Percentiles rank a stretch among this genome's conserved stretches.
Conservation (phyloP, 2,113 vertebrate genomes). For the Galbula dea region DNA sequence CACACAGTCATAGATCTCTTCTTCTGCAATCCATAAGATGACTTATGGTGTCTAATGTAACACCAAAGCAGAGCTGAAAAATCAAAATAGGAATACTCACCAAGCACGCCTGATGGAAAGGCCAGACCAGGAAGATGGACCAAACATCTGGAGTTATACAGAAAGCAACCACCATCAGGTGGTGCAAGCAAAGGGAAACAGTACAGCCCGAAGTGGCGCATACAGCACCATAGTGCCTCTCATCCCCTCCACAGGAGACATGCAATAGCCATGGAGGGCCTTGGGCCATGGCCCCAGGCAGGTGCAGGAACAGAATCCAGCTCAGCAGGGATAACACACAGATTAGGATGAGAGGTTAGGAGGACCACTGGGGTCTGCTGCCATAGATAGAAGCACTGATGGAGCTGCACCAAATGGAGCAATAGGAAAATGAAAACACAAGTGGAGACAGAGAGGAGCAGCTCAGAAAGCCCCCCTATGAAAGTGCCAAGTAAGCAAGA, state of each 20-base stretch:
- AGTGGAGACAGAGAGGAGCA: background rate
- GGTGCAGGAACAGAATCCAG: too few species aligned
- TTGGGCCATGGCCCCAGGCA: background rate
- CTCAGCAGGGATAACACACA: background rate
- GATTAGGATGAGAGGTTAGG: background rate
- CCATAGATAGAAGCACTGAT: background rate
- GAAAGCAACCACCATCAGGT: background rate
- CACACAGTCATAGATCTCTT: background rate
- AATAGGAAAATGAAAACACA: background rate
- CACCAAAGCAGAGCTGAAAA: background rate
- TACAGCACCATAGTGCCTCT: rapidly evolving
- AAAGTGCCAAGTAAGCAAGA: background rate
- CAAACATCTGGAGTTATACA: background rate
- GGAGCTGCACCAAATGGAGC: background rate
- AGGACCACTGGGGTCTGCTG: background rate
- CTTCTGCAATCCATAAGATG: background rate
- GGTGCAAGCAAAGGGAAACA: rapidly evolving
- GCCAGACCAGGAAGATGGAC: background rate
- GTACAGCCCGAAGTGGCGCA: background rate
- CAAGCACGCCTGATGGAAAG: rapidly evolving
- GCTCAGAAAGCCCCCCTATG: background rate
- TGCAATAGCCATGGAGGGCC: rapidly evolving
- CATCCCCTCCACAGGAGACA: rapidly evolving
- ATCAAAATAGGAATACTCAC: background rate
- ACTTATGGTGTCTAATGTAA: background rate